Base-by-base conservation (phyloP, 1,140 invertebrate genomes). In the Ceratoteleas bidentatus region DNA sequence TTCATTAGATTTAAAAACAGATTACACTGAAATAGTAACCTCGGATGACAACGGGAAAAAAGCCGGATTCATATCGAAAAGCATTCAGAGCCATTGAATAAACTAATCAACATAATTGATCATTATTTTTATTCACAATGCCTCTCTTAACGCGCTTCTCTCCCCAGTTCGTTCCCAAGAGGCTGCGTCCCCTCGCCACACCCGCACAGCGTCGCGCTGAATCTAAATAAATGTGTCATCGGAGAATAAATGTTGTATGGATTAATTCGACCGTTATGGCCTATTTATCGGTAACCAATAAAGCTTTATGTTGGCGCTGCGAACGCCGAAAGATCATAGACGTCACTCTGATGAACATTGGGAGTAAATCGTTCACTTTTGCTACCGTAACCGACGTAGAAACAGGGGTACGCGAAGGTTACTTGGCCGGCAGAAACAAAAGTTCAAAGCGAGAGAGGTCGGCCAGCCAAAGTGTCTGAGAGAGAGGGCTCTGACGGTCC, bases 361-460 rank as follows among this genome's bases (percentile, higher is more conserved):
- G 87, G 85, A 90, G 87, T 89, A 90, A 90, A 91, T 89, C 86
- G 88, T 89, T 90, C 88, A 88, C 85, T 90, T 88, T 83, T 83
- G 60, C 80, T 72, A 80, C 83, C 84, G 85, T 90, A 87, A 87
- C 87, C 73, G 85, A 76, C 80, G 65, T 61, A 69, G 56, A 61
- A 70, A 75, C 53, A 57, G 57, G 69, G 75, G 65, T 45, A 53
- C 38, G 10, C 11, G 40, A 60, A 58, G 61, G 60, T 49, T 68
- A 68, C 56, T 33, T 66, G 52, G 40, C 36, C 40, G 50, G 61
- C 36, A 53, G 79, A 73, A 62, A 69, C 66, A 83, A 61, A 82
- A 82, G 68, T 62, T 64, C 14, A 53, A 57, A 47, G 34, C 38
- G 10, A 70, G 58, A 34, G 60, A 36, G 49, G 36, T 16, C 56